These are phyloP conservation scores for Tenthredo amoena DNA, from an alignment of 2,888 invertebrate genomes.

Conservation along the genomic window DNA sequence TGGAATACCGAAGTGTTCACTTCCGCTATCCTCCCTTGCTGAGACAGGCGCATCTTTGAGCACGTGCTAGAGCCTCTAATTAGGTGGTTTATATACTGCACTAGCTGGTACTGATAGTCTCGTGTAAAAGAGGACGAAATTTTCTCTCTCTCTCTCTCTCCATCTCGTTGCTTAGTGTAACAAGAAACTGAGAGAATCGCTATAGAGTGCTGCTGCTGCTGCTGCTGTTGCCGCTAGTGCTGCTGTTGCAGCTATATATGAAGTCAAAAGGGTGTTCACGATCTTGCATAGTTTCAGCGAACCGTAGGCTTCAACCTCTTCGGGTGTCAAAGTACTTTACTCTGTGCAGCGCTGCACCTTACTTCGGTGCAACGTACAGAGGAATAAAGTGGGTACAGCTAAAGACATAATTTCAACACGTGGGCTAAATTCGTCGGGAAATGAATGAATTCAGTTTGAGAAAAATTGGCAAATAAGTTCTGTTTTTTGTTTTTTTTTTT, in stretches of 20 bases:
- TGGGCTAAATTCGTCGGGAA: background rate
- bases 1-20: constrained; percentile 32
- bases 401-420: background rate
- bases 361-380: background rate
- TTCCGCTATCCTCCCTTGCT: background rate
- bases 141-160: background rate
- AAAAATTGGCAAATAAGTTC: background rate
- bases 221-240: background rate
- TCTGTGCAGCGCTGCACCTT: background rate
- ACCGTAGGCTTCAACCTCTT: constrained; percentile 38
- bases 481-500: too few species aligned
- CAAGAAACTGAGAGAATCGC: background rate
- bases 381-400: constrained; percentile 10
- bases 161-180: background rate
- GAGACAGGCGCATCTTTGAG: constrained; percentile 61
- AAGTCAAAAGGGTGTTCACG: constrained; percentile 59
- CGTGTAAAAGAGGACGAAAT: background rate
- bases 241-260: background rate
- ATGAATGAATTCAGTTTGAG: background rate
- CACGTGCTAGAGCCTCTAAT: constrained; percentile 68
- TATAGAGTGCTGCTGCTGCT: background rate
- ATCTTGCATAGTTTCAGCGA: constrained; percentile 60
- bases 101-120: background rate
- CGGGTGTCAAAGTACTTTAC: constrained; percentile 21
- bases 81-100: constrained; percentile 56